Conservation (phyloP, 2,888 invertebrate species). For the Parnassius smintheus region DNA sequence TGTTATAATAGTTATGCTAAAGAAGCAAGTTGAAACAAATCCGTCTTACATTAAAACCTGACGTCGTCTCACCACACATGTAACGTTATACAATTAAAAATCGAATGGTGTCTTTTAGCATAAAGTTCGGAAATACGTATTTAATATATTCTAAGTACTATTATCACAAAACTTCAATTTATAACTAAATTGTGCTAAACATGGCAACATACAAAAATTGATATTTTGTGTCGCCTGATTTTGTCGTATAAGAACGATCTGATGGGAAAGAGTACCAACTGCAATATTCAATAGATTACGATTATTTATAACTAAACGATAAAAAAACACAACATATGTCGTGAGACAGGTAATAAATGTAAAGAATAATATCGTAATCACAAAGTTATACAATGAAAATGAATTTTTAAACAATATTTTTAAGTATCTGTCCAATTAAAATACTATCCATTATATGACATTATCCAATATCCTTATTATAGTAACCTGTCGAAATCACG, state of each 20-base stretch:
- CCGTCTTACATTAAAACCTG: slow-evolving; percentile 60
- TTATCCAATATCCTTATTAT: slow-evolving; percentile 20
- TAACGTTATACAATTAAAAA: slow-evolving; percentile 61
- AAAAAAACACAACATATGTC: slow-evolving; percentile 75
- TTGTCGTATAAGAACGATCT: slow-evolving; percentile 58
- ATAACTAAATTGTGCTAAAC: slow-evolving; percentile 72
- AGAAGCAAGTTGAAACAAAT: slow-evolving; percentile 53
- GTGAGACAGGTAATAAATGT: slow-evolving; percentile 71
- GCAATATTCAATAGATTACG: slow-evolving; percentile 58
- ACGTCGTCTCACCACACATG: slow-evolving; percentile 81
- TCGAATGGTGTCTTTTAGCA: slow-evolving; percentile 60
- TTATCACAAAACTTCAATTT: slow-evolving; percentile 73
- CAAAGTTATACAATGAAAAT: slow-evolving; percentile 7
- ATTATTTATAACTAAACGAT: slow-evolving; percentile 29
- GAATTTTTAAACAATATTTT: not conserved
- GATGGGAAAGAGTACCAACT: slow-evolving; percentile 74
- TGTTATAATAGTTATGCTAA: slow-evolving; percentile 4
- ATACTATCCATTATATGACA: slow-evolving; percentile 1
- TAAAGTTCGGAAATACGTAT: slow-evolving; percentile 44
- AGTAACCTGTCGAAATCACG: slow-evolving; percentile 23
- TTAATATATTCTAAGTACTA: slow-evolving; percentile 64
- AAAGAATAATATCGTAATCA: slow-evolving; percentile 28
- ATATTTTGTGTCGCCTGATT: slow-evolving; percentile 47
- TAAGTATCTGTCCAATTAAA: not conserved
- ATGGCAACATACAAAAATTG: slow-evolving; percentile 42